Evolutionary conservation across 2,113 vertebrate species (phyloP).

Genomic region (Pterocles burchelli): DNA sequence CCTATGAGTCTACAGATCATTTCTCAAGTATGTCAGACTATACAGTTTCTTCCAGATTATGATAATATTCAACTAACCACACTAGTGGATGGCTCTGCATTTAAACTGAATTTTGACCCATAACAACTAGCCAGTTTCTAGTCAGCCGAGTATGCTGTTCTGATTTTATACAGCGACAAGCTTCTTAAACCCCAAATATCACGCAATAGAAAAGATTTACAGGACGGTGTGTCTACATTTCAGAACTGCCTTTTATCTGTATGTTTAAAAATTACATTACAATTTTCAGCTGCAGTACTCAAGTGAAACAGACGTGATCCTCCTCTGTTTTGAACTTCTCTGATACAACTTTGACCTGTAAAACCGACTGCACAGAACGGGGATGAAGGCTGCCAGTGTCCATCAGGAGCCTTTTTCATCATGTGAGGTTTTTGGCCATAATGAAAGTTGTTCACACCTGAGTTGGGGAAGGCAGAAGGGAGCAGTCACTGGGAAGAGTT

Average conservation of each 20-base stretch:
- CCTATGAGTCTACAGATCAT: not conserved
- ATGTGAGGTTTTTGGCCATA: accelerated
- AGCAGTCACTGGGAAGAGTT: not conserved
- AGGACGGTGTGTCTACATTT: not conserved
- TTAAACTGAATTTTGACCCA: not conserved
- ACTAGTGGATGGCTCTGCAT: not conserved
- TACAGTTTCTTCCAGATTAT: not conserved
- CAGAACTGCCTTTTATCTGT: not conserved
- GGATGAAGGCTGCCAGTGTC: not conserved
- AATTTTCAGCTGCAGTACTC: not conserved
- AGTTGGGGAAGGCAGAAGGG: not conserved
- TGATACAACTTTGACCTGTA: not conserved
- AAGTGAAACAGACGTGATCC: not conserved
- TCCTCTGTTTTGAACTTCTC: not conserved
- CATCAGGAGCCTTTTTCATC: not conserved
- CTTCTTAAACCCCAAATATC: not conserved
- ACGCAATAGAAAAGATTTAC: not conserved
- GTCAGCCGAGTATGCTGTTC: not conserved
- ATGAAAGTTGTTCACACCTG: not conserved
- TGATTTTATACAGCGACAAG: not conserved
- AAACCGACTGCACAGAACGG: not conserved
- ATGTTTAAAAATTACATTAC: not conserved
- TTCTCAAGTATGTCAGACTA: not conserved
- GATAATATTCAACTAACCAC: not conserved
- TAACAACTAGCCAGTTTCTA: not conserved